Evolutionary conservation across 2,888 invertebrate species (phyloP).

Genomic region (Microchrysa polita): DNA sequence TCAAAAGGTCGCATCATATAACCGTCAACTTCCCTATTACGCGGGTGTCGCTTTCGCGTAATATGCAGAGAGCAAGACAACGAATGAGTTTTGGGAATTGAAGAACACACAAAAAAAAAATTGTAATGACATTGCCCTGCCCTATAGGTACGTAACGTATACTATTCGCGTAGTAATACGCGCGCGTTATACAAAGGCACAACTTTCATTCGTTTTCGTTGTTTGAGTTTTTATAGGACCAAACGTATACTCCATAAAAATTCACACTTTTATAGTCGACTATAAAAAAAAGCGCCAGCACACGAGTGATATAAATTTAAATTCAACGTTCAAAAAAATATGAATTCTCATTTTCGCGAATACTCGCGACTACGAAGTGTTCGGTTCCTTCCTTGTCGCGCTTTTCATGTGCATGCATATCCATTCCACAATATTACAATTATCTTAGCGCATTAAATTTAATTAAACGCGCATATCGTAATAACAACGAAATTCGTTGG

Average conservation of each 20-base stretch:
- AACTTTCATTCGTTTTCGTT: slow-evolving; percentile 17
- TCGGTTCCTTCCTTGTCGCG: background rate
- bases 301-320: slow-evolving; percentile 36
- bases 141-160: slow-evolving; percentile 17
- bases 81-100: background rate
- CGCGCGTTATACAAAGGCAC: too few species aligned
- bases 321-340: slow-evolving; percentile 23
- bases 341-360: slow-evolving; percentile 14
- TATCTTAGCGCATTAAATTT: slow-evolving; percentile 41
- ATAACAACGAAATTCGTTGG: slow-evolving; percentile 21
- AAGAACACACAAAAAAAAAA: slow-evolving; percentile 18
- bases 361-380: background rate
- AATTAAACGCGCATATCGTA: slow-evolving; percentile 35
- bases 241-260: slow-evolving; percentile 14
- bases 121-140: slow-evolving; percentile 10
- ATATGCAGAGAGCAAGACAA: slow-evolving; percentile 25
- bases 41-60: slow-evolving; percentile 2
- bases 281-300: slow-evolving; percentile 7
- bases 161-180: too few species aligned
- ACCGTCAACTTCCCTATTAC: background rate
- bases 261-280: slow-evolving; percentile 40
- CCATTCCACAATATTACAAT: slow-evolving; percentile 36
- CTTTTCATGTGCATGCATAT: slow-evolving; percentile 20
- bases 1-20: background rate
- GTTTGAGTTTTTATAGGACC: slow-evolving; percentile 8